phyloP scores from a whole-genome alignment of 1,140 invertebrate genomes.

The Ceratitis capitata region DNA sequence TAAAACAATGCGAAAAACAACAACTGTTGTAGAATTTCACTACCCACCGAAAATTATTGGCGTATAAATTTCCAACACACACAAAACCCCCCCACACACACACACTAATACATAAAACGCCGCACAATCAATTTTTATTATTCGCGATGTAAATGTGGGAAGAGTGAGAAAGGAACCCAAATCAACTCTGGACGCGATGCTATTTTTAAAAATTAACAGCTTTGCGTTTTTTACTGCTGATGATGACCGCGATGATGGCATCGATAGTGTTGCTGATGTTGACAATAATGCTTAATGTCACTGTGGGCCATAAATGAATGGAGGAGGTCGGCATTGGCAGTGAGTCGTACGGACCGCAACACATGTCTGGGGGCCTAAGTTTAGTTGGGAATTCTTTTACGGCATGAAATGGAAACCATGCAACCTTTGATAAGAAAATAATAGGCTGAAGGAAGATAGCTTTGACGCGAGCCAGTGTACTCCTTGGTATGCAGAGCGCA shows the following conservation, averaged over 20 bases:
- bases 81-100: not conserved
- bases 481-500: too few species aligned
- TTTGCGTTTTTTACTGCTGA: conserved; percentile 6
- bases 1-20: not conserved
- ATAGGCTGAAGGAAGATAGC: too few species aligned
- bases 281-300: conserved; percentile 38
- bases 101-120: not conserved
- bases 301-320: not conserved
- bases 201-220: conserved; percentile 27
- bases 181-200: not conserved
- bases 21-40: conserved; percentile 27
- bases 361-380: too few species aligned
- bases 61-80: not conserved
- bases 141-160: conserved; percentile 12
- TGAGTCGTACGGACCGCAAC: too few species aligned
- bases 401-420: not conserved
- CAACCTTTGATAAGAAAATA: too few species aligned
- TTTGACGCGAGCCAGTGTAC: too few species aligned
- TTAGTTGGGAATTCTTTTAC: not conserved
- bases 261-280: conserved; percentile 18
- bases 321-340: too few species aligned
- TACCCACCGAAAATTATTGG: not conserved
- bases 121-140: not conserved
- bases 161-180: not conserved
- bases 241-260: not conserved